Conservation (phyloP, 2,888 invertebrate genomes). For the Buathra laborator region DNA sequence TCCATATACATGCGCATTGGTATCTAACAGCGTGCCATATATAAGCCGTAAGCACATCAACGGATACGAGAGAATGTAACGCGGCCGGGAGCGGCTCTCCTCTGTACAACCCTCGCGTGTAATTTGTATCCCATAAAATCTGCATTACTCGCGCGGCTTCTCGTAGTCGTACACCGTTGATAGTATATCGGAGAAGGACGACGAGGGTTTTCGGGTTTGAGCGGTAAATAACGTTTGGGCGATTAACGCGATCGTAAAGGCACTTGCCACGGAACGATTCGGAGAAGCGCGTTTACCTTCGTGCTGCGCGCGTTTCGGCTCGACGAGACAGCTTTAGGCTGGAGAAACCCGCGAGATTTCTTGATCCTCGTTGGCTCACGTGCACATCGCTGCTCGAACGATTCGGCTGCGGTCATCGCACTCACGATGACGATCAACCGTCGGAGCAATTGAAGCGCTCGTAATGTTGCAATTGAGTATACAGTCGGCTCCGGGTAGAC, state of each 20-base stretch:
- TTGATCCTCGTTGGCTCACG: slow-evolving; percentile 11
- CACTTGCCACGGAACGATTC: slow-evolving; percentile 61
- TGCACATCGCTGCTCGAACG: background rate
- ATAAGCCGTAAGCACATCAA: slow-evolving; percentile 36
- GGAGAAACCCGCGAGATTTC: slow-evolving; percentile 26
- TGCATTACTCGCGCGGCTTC: slow-evolving; percentile 56
- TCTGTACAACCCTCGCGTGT: slow-evolving; percentile 36
- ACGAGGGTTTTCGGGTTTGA: slow-evolving; percentile 15
- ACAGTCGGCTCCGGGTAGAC: background rate
- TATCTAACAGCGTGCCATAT: background rate
- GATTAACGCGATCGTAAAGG: slow-evolving; percentile 63
- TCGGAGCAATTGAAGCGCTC: background rate
- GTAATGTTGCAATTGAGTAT: background rate
- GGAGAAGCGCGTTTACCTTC: slow-evolving; percentile 30
- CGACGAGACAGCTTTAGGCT: slow-evolving; percentile 35
- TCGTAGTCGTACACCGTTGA: slow-evolving; percentile 22
- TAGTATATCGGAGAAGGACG: slow-evolving; percentile 21
- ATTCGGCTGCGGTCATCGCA: slow-evolving; percentile 26
- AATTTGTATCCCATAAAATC: slow-evolving; percentile 67
- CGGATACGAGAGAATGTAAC: slow-evolving; percentile 25
- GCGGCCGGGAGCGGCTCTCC: slow-evolving; percentile 27
- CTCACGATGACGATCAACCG: slow-evolving; percentile 30
- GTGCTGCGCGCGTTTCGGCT: slow-evolving; percentile 29
- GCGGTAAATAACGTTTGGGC: slow-evolving; percentile 57
- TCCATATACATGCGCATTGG: background rate